A percentile compares a stretch with the other conserved stretches of the same genome.
phyloP scores from a whole-genome alignment of 2,113 vertebrate genomes.

The Aramus guarauna region DNA sequence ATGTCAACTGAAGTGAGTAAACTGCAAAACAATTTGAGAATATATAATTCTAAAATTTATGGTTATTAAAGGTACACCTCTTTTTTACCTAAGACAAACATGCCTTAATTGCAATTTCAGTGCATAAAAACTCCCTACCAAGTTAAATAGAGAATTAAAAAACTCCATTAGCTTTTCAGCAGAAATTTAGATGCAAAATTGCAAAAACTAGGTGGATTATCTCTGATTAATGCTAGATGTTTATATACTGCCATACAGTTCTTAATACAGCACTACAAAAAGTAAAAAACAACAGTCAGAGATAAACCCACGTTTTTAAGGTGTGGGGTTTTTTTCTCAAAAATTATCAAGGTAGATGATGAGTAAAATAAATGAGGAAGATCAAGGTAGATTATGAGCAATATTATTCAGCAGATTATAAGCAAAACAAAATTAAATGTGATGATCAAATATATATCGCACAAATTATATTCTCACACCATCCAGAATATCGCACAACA shows the following conservation, averaged over 20 bases:
- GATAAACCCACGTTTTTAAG: background rate
- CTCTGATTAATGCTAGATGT: background rate
- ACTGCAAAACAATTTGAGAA: background rate
- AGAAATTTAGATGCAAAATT: background rate
- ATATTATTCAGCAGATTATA: background rate
- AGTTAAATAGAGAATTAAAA: background rate
- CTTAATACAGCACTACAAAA: background rate
- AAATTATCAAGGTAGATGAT: background rate
- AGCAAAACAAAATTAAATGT: background rate
- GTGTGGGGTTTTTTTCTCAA: background rate
- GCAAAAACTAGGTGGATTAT: background rate
- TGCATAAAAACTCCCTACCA: background rate
- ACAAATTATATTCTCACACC: background rate
- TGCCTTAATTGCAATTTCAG: background rate
- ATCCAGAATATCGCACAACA: background rate
- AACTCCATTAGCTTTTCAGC: background rate
- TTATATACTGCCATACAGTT: background rate
- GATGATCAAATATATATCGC: background rate
- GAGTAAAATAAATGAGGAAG: background rate
- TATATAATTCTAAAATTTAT: background rate
- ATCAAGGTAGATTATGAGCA: background rate
- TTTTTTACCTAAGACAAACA: background rate
- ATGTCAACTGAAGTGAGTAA: background rate
- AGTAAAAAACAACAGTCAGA: background rate
- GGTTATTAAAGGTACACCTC: background rate